Evolutionary conservation across 2,888 invertebrate genomes (phyloP).

Genomic region (Aspidiotus destructor): DNA sequence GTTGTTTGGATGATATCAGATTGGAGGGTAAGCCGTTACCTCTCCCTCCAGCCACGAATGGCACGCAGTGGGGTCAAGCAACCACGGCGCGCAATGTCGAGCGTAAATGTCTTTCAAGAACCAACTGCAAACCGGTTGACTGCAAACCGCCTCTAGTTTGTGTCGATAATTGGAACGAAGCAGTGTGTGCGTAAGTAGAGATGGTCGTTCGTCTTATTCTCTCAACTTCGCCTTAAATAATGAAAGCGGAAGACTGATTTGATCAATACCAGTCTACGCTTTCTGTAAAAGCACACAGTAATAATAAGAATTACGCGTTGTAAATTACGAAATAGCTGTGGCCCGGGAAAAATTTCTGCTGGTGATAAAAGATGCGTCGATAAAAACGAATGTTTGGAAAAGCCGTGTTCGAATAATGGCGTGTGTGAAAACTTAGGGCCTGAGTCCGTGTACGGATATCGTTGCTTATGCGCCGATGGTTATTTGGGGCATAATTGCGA

Average conservation of each 20-base stretch:
- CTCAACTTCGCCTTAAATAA: neutral
- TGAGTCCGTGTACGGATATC: constrained; percentile 72
- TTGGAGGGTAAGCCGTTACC: constrained; percentile 92
- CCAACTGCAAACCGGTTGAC: constrained; percentile 87
- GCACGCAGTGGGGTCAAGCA: constrained; percentile 91
- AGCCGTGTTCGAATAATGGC: constrained; percentile 87
- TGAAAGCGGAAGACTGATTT: constrained; percentile 2
- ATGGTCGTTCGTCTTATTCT: neutral
- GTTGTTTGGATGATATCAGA: constrained; percentile 72
- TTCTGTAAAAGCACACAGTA: neutral
- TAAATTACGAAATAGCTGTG: constrained; percentile 61
- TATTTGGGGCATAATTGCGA: constrained; percentile 93
- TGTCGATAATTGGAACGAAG: constrained; percentile 94
- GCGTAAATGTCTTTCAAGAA: constrained; percentile 86
- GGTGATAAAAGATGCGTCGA: constrained; percentile 90
- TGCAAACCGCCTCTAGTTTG: constrained; percentile 90
- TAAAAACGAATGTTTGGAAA: constrained; percentile 89
- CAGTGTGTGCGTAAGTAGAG: constrained; percentile 90
- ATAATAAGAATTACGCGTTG: no score
- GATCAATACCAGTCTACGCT: neutral
- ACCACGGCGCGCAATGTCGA: constrained; percentile 87
- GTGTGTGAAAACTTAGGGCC: constrained; percentile 87
- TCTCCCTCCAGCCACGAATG: constrained; percentile 86
- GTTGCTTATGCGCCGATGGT: constrained; percentile 83
- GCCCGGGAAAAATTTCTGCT: constrained; percentile 82